Evolutionary conservation across 2,113 vertebrate species (phyloP).

Genomic region (Pseudopipra pipra): DNA sequence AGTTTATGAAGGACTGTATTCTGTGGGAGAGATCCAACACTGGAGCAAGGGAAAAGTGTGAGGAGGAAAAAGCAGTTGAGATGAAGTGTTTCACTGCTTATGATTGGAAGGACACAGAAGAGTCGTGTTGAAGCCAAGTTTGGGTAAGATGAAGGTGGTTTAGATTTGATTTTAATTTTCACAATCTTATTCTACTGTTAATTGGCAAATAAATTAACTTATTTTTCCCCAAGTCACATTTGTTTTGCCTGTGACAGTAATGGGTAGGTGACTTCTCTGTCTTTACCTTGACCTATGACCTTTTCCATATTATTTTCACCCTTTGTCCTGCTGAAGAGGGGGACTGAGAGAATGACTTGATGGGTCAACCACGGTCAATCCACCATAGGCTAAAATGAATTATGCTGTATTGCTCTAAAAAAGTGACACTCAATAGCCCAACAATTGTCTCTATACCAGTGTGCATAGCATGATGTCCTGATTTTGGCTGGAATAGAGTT

Average conservation of each 20-base stretch:
- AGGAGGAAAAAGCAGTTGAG: background rate
- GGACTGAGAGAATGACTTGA: background rate
- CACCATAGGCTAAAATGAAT: background rate
- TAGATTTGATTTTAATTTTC: background rate
- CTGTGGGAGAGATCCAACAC: background rate
- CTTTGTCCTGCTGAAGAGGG: background rate
- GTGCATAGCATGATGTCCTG: fast-evolving
- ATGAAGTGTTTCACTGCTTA: background rate
- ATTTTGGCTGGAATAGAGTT: background rate
- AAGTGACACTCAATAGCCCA: background rate
- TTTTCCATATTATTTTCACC: background rate
- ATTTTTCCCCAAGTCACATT: background rate
- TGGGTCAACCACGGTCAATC: background rate
- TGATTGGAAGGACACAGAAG: background rate
- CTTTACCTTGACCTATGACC: background rate
- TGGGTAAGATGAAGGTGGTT: background rate
- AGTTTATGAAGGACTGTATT: background rate
- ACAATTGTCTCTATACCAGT: background rate
- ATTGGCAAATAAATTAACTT: background rate
- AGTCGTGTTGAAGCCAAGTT: background rate
- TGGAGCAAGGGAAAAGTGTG: background rate
- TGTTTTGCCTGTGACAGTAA: background rate
- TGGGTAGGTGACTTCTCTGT: background rate
- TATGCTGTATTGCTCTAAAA: background rate
- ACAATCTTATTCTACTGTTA: background rate